These are phyloP conservation scores for Tromatobia lineatoria DNA, from an alignment of 2,888 invertebrate genomes.

Conservation along the genomic window DNA sequence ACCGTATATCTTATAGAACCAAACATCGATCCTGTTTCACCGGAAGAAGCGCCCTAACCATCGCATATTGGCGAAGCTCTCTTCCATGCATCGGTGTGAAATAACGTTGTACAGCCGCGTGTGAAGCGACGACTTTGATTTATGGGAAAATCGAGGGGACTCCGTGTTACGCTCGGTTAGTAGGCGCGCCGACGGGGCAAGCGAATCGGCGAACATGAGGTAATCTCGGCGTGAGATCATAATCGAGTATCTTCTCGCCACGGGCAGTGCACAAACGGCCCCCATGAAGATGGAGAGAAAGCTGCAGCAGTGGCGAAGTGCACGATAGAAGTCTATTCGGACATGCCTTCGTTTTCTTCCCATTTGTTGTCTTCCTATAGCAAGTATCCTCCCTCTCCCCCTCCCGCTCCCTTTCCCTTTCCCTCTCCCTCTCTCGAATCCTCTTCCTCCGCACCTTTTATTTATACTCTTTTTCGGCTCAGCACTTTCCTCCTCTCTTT, in stretches of 20 bases:
- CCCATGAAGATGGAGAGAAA: conserved; percentile 6
- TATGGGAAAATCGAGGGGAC: conserved; percentile 76
- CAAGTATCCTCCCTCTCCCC: conserved; percentile 14
- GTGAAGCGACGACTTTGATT: conserved; percentile 74
- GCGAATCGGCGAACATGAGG: conserved; percentile 75
- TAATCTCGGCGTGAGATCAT: conserved; percentile 77
- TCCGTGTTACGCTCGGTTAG: conserved; percentile 74
- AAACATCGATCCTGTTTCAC: conserved; percentile 42
- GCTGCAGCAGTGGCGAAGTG: conserved; percentile 13
- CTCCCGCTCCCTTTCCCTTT: conserved; percentile 35
- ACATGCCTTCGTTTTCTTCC: conserved; percentile 63
- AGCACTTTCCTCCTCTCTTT: conserved; percentile 2
- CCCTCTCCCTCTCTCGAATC: conserved; percentile 1
- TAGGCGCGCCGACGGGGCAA: conserved; percentile 59
- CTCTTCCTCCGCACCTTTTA: conserved; percentile 40
- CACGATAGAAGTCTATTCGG: conserved; percentile 31
- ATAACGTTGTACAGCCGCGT: conserved; percentile 63
- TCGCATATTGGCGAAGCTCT: conserved; percentile 10
- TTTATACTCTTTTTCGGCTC: conserved; percentile 18
- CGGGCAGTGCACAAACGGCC: conserved; percentile 28
- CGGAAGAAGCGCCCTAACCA: conserved; percentile 35
- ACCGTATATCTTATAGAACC: too few species aligned
- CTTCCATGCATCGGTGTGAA: conserved; percentile 14
- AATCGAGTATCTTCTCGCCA: conserved; percentile 73
- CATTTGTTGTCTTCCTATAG: conserved; percentile 8